Evolutionary conservation across 2,113 vertebrate species (phyloP).

Genomic region (Psilopogon haemacephalus): DNA sequence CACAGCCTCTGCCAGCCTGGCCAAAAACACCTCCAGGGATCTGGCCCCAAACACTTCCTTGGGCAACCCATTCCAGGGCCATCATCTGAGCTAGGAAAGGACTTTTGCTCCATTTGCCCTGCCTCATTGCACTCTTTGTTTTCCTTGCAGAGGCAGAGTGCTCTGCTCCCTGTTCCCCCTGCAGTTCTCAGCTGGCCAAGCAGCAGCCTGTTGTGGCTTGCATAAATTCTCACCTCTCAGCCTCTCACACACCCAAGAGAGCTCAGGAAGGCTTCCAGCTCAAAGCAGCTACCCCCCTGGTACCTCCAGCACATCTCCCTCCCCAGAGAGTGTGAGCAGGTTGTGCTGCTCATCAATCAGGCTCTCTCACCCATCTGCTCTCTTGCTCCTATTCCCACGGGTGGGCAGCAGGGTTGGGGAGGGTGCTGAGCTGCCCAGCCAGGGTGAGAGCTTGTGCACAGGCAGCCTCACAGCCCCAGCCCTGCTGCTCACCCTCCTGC

Average conservation of each 20-base stretch:
- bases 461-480: background rate
- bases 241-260: background rate
- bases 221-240: conserved; percentile 7
- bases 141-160: background rate
- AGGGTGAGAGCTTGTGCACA: accelerated
- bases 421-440: background rate
- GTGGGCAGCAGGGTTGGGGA: accelerated
- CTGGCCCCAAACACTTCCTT: too few species aligned
- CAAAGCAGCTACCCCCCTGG: background rate
- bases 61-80: too few species aligned
- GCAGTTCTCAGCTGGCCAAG: background rate
- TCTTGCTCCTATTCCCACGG: background rate
- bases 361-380: background rate
- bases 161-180: background rate
- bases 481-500: accelerated
- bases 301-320: background rate
- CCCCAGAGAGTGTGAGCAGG: background rate
- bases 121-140: conserved; percentile 23
- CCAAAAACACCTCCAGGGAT: too few species aligned
- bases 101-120: background rate
- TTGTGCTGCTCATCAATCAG: conserved; percentile 13
- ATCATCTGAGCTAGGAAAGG: background rate
- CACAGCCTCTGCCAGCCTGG: too few species aligned
- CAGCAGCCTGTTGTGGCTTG: background rate
- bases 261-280: background rate